Evolutionary conservation across 1,140 invertebrate species (phyloP), one percentile per base, ranked within the genome.

Genomic region (Rhynchophorus ferrugineus): DNA sequence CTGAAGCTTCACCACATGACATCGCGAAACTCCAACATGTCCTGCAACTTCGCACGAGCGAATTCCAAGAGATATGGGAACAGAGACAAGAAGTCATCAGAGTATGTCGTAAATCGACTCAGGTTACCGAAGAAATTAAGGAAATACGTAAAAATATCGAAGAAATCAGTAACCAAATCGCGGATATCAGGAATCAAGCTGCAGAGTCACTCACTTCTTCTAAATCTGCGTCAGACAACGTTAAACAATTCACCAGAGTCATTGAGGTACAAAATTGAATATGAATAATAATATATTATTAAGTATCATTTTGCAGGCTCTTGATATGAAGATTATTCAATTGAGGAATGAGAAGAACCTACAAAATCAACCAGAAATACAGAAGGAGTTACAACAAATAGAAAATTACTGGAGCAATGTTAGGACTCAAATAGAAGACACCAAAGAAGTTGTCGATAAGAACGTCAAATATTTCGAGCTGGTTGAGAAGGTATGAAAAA

Each of bases 191-290:
- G 66, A 78, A 78, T 42, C 78, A 83, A 68, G 84, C 81, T 67
- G 83, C 85, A 11, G 85, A 88, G 62, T 87, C 82, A 60, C 68
- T 87, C 49, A 71, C 76, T 7, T 75, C 80, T 24, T 84, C 84
- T 1, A 80, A 78, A 66, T 77, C 81, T 37, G 83, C 82, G 44
- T 82, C 84, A 7, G 71, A 79, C 44, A 80, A 83, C 35, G 91
- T 89, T 66, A 73, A 75, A 39, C 80, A 87, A 57, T 90, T 91
- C 67, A 84, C 90, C 71, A 81, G 81, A 70, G 89, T 85, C 39
- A 81, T 90, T 58, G 74, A 82, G 73, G 86, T 89, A 73, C 75
- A 48, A 44, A n/a, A 14, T n/a, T 42, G 17, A 1, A 11, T 17
- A 38, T 6, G 38, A 33, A 20, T 24, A 8, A 14, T 24, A 45